Base-by-base conservation (phyloP, 2,113 vertebrate species). In the Cebus imitator region DNA sequence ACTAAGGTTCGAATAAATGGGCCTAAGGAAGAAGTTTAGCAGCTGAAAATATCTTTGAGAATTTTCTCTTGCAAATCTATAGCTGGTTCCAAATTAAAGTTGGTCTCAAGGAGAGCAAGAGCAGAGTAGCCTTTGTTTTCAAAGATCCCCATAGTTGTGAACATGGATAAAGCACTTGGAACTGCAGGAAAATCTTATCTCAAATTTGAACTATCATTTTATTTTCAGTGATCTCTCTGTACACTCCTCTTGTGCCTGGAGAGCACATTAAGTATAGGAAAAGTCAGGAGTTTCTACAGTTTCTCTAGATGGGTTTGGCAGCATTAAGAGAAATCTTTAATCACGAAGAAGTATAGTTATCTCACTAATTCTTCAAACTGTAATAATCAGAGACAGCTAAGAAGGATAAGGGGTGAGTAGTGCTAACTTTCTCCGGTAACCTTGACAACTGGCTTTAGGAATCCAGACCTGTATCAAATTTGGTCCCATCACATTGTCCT, bases 331-430 rank as follows among this genome's bases (percentile, higher is more conserved):
- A 87, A 61, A 55, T 12, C 61, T 93, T 76, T 50, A 96, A 87
- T 87, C 66, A 92, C 20, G 94, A 86, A 94, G 82, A 97, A 97
- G 84, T 16, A 58, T 55, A 45, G 89, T 90, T 89, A 81, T 81
- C 72, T 94, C 83, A 32, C 43, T 20, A 17, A 91, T 78, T 75
- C 52, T 86, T 66, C 30, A 58, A 96, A 45, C 30, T 87, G 18
- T 55, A 20, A 58, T 5, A 73, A 72, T 68, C 43, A 95, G 61
- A 93, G 48, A 55, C 25, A 57, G 92, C 50, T 12, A 48, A n/a
- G 45, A 81, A 73, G 3, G 25, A 48, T 32, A 45, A 73, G 35
- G 6, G 76, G 17, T 12, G 8, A 52, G 61, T 43, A 12, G 55
- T 58, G 27, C 45, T 64, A 48, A 66, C 21, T 58, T 94, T 78